Evolutionary conservation across 2,113 vertebrate genomes (phyloP), one percentile per base, ranked within the genome.

Genomic region (Peromyscus californicus): DNA sequence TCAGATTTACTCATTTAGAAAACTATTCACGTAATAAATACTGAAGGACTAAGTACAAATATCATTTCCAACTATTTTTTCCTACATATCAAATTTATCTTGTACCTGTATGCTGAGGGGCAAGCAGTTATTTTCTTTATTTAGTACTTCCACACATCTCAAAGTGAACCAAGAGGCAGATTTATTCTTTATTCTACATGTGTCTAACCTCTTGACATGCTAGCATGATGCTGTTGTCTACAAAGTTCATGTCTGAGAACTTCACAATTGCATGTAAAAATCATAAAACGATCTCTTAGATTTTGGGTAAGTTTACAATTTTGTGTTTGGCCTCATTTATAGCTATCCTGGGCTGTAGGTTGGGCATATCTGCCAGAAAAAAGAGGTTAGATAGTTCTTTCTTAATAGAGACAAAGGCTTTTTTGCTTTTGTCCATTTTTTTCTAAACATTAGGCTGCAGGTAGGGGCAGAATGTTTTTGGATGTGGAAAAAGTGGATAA

Each of bases 381-480:
- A 83, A 94, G 36, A 63, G 36, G 12, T 51, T 85, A 21, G 16
- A 36, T 75, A 65, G 74, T 76, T 75, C 80, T 26, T 80, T 95
- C 39, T 80, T 67, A 22, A 15, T 92, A 17, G 29, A 59, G 59
- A 33, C 57, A 83, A 69, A 67, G 39, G 79, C 57, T 93, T 88
- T 89, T 84, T 90, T 42, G n/a, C 54, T 82, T 86, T 61, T 45
- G 17, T 5, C 10, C 33, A 78, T 76, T 75, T 93, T 31, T n/a
- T 91, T 96, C 19, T 80, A 85, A 0, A 16, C 33, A 42, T 95
- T n/a, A 92, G 59, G 31, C 69, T 82, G 91, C 86, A 54, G 65
- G 45, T 90, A 31, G 80, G 92, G 63, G 75, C 26, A 93, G 54
- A 89, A 45, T 72, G 82, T 42, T 92, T 95, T 90, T 92, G 83